phyloP scores from a whole-genome alignment of 2,113 vertebrate species.

The Anseranas semipalmata region DNA sequence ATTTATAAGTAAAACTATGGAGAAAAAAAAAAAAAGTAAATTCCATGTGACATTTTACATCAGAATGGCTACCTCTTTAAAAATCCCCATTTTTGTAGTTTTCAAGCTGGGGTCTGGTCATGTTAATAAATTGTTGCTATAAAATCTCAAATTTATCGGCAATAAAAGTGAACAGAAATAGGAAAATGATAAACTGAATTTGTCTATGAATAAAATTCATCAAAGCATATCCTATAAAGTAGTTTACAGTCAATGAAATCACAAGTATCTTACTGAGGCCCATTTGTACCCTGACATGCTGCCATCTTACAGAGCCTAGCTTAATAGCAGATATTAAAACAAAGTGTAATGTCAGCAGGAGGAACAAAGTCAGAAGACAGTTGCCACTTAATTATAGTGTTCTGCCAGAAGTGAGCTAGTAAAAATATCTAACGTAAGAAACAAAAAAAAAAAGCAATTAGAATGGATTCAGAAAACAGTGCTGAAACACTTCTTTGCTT shows the following conservation, averaged over 20 bases:
- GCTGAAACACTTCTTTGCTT: conserved; percentile 40
- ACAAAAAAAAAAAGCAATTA: neutral
- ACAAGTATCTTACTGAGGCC: neutral
- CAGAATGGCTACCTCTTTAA: neutral
- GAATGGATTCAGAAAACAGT: neutral
- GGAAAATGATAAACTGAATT: neutral
- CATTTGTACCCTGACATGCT: neutral
- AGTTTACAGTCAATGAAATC: neutral
- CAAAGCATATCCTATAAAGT: neutral
- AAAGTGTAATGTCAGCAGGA: neutral
- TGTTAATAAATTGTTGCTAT: neutral
- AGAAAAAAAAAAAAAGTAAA: neutral
- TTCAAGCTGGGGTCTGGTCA: fast-evolving
- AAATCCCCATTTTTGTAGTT: neutral
- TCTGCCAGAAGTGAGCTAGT: neutral
- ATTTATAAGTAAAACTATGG: neutral
- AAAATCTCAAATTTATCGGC: neutral
- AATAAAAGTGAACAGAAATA: neutral
- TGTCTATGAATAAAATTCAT: neutral
- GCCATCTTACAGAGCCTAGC: neutral
- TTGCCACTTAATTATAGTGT: neutral
- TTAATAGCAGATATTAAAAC: neutral
- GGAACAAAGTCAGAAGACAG: neutral
- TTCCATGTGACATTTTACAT: neutral
- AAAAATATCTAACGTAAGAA: neutral